phyloP scores from a whole-genome alignment of 2,888 invertebrate genomes.

The Dione juno region DNA sequence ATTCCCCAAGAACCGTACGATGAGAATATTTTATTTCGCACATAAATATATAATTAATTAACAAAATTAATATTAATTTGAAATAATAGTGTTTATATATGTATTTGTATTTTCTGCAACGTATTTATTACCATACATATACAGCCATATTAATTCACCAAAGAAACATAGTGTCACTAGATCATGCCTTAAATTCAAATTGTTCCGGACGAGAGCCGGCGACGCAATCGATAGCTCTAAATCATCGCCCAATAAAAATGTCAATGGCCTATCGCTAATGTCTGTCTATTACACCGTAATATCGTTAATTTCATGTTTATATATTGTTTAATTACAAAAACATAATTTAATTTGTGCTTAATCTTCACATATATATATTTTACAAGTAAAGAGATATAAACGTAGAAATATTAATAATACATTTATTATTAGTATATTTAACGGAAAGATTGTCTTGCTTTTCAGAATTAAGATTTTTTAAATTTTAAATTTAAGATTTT shows the following conservation, averaged over 20 bases:
- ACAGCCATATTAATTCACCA: constrained; percentile 25
- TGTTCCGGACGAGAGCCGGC: constrained; percentile 62
- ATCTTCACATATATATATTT: too few relatives aligned
- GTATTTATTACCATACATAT: background rate
- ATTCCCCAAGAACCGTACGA: background rate
- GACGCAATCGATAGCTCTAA: constrained; percentile 77
- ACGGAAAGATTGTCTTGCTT: too few relatives aligned
- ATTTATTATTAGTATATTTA: too few relatives aligned
- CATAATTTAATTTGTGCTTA: too few relatives aligned
- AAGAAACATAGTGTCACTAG: constrained; percentile 38
- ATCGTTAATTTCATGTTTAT: background rate
- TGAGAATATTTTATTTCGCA: background rate
- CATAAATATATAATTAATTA: background rate
- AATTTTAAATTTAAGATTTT: too few relatives aligned
- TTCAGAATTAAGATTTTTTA: too few relatives aligned
- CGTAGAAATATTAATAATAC: too few relatives aligned
- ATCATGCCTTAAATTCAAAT: constrained; percentile 60
- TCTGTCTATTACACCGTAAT: constrained; percentile 62
- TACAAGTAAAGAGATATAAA: too few relatives aligned
- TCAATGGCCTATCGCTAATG: constrained; percentile 67
- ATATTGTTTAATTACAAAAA: too few relatives aligned
- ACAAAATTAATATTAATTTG: background rate
- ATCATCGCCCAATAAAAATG: constrained; percentile 81
- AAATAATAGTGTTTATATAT: background rate
- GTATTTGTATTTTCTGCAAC: background rate